Percentiles rank a stretch among this genome's conserved stretches.
Conservation (phyloP, 2,797 vertebrate species). For the Sebastes cheni region DNA sequence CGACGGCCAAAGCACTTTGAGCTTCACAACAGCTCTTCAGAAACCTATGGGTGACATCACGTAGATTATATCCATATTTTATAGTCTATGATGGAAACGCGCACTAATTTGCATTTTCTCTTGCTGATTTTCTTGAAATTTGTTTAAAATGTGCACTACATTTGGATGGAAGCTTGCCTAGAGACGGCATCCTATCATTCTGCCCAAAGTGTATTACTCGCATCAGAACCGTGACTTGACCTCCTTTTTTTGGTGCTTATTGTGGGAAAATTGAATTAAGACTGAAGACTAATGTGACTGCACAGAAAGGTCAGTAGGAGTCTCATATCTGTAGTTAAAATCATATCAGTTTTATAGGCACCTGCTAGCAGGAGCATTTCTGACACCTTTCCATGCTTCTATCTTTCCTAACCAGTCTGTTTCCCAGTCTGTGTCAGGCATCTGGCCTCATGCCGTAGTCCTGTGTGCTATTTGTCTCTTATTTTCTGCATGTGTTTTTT, state of each 20-base stretch:
- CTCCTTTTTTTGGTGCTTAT: background rate
- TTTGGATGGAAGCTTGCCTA: background rate
- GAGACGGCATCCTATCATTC: too few relatives aligned
- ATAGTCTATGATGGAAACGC: background rate
- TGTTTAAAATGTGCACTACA: background rate
- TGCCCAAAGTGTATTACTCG: accelerated
- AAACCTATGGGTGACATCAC: too few relatives aligned
- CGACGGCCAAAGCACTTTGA: too few relatives aligned
- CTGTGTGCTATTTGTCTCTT: background rate
- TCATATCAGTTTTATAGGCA: background rate
- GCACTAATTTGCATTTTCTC: background rate
- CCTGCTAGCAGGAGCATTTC: background rate
- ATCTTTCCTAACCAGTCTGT: background rate
- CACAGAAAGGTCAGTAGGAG: background rate
- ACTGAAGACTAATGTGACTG: conserved; percentile 31
- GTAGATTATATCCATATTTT: too few relatives aligned
- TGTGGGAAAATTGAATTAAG: background rate
- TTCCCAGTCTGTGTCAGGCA: background rate
- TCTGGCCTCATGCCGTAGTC: background rate
- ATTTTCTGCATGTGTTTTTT: background rate
- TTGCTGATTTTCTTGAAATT: background rate
- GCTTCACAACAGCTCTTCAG: too few relatives aligned
- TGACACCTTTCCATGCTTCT: background rate
- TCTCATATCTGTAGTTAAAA: background rate
- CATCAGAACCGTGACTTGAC: background rate